Percentiles rank a stretch among this genome's conserved stretches.
phyloP scores from a whole-genome alignment of 1,140 invertebrate species.

The Aphelenchoides fujianensis region DNA sequence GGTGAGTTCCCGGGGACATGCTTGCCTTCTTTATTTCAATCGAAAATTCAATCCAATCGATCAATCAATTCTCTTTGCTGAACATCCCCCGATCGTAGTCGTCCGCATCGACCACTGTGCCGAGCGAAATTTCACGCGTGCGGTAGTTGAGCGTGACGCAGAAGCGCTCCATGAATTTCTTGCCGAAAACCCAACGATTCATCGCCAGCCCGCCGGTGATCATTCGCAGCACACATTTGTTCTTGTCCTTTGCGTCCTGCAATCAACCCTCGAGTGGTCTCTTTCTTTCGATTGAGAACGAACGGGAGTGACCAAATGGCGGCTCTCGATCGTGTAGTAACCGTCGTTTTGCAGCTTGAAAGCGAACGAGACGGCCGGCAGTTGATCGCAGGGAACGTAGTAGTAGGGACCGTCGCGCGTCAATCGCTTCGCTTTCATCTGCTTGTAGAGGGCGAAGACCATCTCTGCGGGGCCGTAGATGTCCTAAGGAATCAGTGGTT shows the following conservation, averaged over 20 bases:
- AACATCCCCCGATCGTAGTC: background rate
- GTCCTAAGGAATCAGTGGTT: too few relatives aligned
- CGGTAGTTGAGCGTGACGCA: background rate
- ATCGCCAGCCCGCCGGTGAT: background rate
- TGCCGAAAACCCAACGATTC: background rate
- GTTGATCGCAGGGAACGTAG: background rate
- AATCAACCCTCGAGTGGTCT: background rate
- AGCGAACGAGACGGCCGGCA: background rate
- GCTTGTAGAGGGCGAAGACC: background rate
- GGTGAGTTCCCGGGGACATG: background rate
- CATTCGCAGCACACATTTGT: background rate
- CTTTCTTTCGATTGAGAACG: background rate
- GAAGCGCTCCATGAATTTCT: background rate
- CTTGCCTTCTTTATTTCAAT: background rate
- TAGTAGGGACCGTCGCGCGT: background rate
- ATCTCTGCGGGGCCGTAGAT: background rate
- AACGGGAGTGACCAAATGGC: background rate
- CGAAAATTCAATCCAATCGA: background rate
- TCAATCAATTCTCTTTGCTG: background rate
- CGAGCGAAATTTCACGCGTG: background rate
- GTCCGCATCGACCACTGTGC: background rate
- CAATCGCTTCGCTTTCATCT: background rate
- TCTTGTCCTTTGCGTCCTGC: background rate
- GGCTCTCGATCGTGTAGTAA: too few relatives aligned
- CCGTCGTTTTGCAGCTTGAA: too few relatives aligned